phyloP scores from a whole-genome alignment of 2,113 vertebrate genomes.

The Ploceus nigricollis region DNA sequence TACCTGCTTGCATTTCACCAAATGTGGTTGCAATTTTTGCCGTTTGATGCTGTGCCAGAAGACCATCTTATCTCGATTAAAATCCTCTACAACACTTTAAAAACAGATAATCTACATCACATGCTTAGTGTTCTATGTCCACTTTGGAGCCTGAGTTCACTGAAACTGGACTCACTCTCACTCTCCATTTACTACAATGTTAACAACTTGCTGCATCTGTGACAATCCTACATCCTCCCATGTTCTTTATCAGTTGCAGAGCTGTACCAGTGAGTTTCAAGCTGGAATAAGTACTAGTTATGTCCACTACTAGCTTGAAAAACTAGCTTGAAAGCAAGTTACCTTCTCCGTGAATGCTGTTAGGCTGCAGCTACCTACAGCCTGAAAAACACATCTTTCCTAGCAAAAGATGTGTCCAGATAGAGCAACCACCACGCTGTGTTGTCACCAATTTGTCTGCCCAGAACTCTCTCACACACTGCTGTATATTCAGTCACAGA shows the following conservation, averaged over 20 bases:
- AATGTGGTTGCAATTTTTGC: conserved; percentile 29
- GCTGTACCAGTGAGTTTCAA: not conserved
- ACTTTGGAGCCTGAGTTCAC: not conserved
- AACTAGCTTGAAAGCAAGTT: not conserved
- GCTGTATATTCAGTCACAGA: not conserved
- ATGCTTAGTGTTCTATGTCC: not conserved
- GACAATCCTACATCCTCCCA: not conserved
- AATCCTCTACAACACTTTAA: not conserved
- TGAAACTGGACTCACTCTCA: not conserved
- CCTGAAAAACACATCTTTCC: not conserved
- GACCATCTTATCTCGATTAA: conserved; percentile 34
- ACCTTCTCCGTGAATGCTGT: not conserved
- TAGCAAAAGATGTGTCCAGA: not conserved
- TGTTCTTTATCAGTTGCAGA: not conserved
- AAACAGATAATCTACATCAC: conserved; percentile 25
- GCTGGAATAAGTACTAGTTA: not conserved
- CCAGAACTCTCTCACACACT: not conserved
- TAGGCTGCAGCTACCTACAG: not conserved
- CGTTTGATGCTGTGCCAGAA: conserved; percentile 30
- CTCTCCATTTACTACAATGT: not conserved
- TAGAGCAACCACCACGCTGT: not conserved
- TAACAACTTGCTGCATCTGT: not conserved
- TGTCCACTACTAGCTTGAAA: not conserved
- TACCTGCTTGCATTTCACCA: conserved; percentile 29
- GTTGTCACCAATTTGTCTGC: not conserved